phyloP scores from a whole-genome alignment of 2,888 invertebrate genomes.

The Enchytraeus crypticus region DNA sequence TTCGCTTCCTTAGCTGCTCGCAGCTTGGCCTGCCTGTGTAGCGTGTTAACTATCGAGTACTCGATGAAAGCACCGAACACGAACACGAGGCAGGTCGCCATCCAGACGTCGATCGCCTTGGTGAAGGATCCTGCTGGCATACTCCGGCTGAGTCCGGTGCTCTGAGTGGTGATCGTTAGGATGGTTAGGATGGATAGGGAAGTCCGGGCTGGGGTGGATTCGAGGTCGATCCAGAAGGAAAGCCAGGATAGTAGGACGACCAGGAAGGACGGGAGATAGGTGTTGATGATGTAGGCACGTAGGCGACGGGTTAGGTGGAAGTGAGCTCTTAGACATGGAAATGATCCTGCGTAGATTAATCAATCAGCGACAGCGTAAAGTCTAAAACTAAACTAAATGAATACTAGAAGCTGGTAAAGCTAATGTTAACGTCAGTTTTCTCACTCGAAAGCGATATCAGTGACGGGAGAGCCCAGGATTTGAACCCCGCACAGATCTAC shows the following conservation, averaged over 20 bases:
- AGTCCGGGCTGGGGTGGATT: conserved; percentile 26
- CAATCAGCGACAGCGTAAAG: no score
- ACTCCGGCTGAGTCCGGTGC: neutral
- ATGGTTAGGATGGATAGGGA: conserved; percentile 25
- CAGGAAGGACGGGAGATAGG: conserved; percentile 25
- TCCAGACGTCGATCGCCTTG: conserved; percentile 8
- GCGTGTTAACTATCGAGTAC: conserved; percentile 10
- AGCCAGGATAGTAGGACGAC: conserved; percentile 29
- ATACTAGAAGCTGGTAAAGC: no score
- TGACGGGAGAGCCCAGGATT: no score
- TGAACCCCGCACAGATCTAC: no score
- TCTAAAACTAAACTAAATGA: no score
- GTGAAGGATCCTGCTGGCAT: conserved; percentile 6
- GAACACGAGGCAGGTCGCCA: no score
- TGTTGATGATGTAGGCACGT: conserved; percentile 24
- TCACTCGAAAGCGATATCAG: no score
- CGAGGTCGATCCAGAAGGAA: conserved; percentile 29
- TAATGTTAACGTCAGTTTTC: no score
- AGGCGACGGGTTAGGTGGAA: conserved; percentile 22
- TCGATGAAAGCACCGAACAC: no score
- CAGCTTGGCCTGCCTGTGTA: neutral
- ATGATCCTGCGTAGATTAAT: conserved; percentile 13
- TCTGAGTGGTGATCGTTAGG: conserved; percentile 23
- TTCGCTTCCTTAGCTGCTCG: neutral
- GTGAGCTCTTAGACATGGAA: conserved; percentile 20